These are phyloP conservation scores for Drosophila bunnanda DNA, from an alignment of 2,888 invertebrate species.

Conservation along the genomic window DNA sequence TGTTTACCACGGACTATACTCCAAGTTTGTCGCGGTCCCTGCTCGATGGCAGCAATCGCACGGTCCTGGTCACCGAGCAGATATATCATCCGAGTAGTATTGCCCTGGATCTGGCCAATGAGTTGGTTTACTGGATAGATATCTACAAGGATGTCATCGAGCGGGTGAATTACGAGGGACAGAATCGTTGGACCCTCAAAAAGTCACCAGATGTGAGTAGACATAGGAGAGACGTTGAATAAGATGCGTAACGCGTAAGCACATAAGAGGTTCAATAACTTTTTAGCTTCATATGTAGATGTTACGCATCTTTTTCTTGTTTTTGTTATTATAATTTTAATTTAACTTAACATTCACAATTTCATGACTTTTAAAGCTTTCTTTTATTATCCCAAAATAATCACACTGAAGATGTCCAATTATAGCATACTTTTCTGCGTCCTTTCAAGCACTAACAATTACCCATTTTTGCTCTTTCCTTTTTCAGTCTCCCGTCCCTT, in stretches of 20 bases:
- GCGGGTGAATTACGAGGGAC: slow-evolving; percentile 91
- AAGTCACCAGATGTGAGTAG: slow-evolving; percentile 81
- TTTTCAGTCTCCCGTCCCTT: slow-evolving; percentile 75
- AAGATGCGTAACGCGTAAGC: not conserved
- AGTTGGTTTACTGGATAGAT: slow-evolving; percentile 92
- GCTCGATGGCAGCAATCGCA: slow-evolving; percentile 88
- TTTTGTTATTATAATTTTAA: no score
- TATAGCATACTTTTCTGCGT: not conserved
- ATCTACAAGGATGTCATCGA: slow-evolving; percentile 92
- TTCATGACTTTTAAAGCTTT: not conserved
- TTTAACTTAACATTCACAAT: no score
- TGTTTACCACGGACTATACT: slow-evolving; percentile 93
- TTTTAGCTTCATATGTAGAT: no score
- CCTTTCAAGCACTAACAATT: not conserved
- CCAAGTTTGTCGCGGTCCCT: slow-evolving; percentile 87
- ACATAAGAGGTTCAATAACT: no score
- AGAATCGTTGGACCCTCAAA: slow-evolving; percentile 86
- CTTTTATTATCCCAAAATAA: not conserved
- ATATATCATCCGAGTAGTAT: slow-evolving; percentile 92
- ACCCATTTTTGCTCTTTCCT: slow-evolving; percentile 25
- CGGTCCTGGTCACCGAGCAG: slow-evolving; percentile 87
- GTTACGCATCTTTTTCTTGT: no score
- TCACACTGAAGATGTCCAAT: not conserved
- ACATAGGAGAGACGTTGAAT: not conserved
- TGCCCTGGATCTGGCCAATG: slow-evolving; percentile 89